Evolutionary conservation across 2,888 invertebrate genomes (phyloP), one percentile per base, ranked within the genome.

Genomic region (Neoaliturus tenellus): DNA sequence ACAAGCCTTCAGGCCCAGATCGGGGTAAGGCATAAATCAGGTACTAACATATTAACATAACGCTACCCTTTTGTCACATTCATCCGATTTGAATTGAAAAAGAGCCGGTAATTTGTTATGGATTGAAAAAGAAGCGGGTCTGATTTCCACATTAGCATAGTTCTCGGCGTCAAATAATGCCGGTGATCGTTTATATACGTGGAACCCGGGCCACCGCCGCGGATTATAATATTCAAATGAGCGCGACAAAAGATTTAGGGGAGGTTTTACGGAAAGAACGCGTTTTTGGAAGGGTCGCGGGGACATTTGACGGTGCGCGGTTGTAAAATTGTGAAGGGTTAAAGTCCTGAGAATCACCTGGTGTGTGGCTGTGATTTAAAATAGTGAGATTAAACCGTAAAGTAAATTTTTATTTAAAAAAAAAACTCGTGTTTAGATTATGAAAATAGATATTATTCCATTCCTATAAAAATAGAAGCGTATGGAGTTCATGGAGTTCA

Each of bases 21-120:
- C 35, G 25, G 44, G 41, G 75, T 25, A 12, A 48, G 28, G 35
- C 78, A 78, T 78, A 78, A 78, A 78, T 78, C 78, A 78, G 55
- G 35, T 78, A 75, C 48, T 44, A 5, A 55, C 78, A 55, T 55
- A 78, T 78, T 78, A 78, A 48, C 78, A 78, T 78, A 78, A 78
- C 48, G 78, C 48, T 78, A 48, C 78, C 75, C 78, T 78, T 55
- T 78, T 48, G 48, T 55, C 51, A n/a, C 48, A 33, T 78, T 55
- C 78, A 39, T 1, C 48, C 48, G 51, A 78, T 33, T 78, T 78
- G 33, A 55, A 78, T 55, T 78, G 48, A 55, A 78, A 51, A 78
- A 78, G 78, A 78, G 20, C 55, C 51, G 75, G 78, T 78, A 78
- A 78, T 78, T 78, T 78, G 78, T 78, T 78, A 55, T 55, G 78